Evolutionary conservation across 2,113 vertebrate species (phyloP), one percentile per base, ranked within the genome.

Genomic region (Rhinoderma darwinii): DNA sequence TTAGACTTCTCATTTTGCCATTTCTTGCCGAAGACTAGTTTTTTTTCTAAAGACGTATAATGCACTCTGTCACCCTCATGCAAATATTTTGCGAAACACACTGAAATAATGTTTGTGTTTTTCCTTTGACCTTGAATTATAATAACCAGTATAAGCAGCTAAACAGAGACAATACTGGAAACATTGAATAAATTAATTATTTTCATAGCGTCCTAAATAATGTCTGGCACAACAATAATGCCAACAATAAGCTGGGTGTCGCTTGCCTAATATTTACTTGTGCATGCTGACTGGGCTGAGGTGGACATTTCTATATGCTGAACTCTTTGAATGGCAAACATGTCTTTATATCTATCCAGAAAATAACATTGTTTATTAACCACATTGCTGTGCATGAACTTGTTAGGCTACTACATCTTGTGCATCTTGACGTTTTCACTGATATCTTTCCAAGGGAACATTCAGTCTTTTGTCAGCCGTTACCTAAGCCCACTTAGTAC

Each of bases 401-500:
- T 39, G 35, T 41, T 72, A 72, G 18, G 22, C 17, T 70, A 1
- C 32, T 70, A 37, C 20, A 4, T 39, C 68, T 12, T 44, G 74
- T 50, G 43, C 73, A 32, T 43, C 56, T 63, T 66, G 41, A 76
- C 47, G n/a, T 84, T 35, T 47, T 30, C 18, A 35, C 43, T 54
- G 44, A 84, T 76, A 37, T 22, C 72, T 44, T 77, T 61, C 35
- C 70, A 54, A 75, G n/a, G 17, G 41, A 72, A 72, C 84, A 80
- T 80, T 70, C 17, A 80, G 39, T 25, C 39, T 61, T 47, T 87
- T 87, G 78, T 82, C 27, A 82, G 68, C 37, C 17, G 78, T 61
- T 87, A 87, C 54, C 86, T 82, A 87, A 87, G 30, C 68, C 68
- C 78, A 87, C 79, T 87, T 87, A 87, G 78, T 37, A 75, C 86